Conservation (phyloP, 2,888 invertebrate species). For the Cyclophora punctaria region DNA sequence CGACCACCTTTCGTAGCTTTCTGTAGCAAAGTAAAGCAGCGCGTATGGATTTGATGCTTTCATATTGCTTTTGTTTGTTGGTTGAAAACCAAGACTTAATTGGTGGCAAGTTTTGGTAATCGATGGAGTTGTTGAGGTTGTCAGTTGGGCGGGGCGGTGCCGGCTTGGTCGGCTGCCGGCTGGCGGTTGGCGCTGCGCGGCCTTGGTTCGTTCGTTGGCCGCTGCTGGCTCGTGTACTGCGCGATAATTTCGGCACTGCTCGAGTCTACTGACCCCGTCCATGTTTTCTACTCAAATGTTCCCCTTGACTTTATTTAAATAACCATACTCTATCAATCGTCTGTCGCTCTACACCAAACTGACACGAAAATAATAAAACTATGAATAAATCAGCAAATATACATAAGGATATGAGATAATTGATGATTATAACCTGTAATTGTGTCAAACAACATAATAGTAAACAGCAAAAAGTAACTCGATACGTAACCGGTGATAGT, state of each 20-base stretch:
- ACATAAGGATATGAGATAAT: too few relatives aligned
- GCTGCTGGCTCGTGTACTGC: conserved; percentile 53
- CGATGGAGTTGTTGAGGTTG: conserved; percentile 15
- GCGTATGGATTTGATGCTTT: too few relatives aligned
- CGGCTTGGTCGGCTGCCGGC: background rate
- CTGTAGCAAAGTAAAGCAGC: too few relatives aligned
- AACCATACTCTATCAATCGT: conserved; percentile 36
- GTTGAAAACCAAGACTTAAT: too few relatives aligned
- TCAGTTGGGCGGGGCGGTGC: conserved; percentile 19
- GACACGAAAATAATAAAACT: background rate
- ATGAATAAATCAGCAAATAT: conserved; percentile 1
- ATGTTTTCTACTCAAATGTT: conserved; percentile 68
- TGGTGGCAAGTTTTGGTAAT: too few relatives aligned
- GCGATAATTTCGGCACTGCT: conserved; percentile 70
- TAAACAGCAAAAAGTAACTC: too few relatives aligned
- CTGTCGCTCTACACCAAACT: conserved; percentile 16
- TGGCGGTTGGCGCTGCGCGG: conserved; percentile 26
- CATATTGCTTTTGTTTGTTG: too few relatives aligned
- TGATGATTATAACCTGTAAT: too few relatives aligned
- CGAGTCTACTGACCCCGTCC: conserved; percentile 70
- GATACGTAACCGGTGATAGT: too few relatives aligned
- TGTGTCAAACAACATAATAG: too few relatives aligned
- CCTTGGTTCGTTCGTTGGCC: conserved; percentile 70
- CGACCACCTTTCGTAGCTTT: too few relatives aligned
- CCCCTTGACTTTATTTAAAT: conserved; percentile 73